Evolutionary conservation across 2,797 vertebrate genomes (phyloP).

Genomic region (Melanotaenia trifasciata): DNA sequence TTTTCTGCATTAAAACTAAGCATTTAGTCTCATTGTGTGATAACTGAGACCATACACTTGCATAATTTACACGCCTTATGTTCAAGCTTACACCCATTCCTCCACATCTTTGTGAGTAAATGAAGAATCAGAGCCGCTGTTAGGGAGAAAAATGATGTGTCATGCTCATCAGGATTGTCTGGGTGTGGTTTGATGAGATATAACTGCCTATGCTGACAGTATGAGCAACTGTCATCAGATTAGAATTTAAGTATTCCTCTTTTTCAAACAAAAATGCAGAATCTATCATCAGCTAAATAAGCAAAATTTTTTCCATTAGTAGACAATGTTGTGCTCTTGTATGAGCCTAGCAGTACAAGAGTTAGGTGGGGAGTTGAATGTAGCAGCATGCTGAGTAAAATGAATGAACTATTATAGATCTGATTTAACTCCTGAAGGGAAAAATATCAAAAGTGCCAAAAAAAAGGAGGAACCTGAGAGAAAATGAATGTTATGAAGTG

Average conservation of each 20-base stretch:
- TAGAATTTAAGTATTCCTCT: conserved; percentile 25
- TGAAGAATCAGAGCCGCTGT: not conserved
- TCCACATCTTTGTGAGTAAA: not conserved
- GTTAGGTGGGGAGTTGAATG: conserved; percentile 7
- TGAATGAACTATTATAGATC: not conserved
- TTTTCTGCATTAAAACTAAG: not conserved
- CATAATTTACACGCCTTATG: not conserved
- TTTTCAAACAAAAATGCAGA: conserved; percentile 1
- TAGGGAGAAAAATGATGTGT: not conserved
- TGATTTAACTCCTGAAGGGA: not conserved
- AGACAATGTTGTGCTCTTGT: not conserved
- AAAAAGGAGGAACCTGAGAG: not conserved
- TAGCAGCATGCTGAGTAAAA: not conserved
- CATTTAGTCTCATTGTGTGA: not conserved
- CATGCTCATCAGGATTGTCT: conserved; percentile 10
- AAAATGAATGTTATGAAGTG: not conserved
- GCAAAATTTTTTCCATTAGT: not conserved
- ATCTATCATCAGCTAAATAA: not conserved
- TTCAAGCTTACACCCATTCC: not conserved
- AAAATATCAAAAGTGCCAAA: not conserved
- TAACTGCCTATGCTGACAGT: conserved; percentile 25
- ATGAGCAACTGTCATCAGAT: not conserved
- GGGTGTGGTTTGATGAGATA: conserved; percentile 20
- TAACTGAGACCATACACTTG: not conserved
- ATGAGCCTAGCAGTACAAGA: not conserved